Base-by-base conservation (phyloP, 2,113 vertebrate species). In the Coracopsis vasa region DNA sequence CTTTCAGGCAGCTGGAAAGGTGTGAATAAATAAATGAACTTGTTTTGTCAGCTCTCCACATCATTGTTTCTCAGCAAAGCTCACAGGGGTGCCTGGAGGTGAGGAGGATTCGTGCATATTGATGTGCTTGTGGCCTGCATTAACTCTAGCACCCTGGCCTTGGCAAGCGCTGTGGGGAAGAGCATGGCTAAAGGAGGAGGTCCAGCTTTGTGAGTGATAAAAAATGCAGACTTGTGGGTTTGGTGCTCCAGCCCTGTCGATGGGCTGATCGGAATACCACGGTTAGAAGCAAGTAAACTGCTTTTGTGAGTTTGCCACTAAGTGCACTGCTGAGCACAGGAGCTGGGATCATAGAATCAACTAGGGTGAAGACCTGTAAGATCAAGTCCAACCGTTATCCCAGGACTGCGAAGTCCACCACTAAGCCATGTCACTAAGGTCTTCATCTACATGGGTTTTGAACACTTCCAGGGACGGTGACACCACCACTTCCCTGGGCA, bases 101-200 rank as follows among this genome's bases (percentile, higher is more conserved):
- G 24, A 6, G 4, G 28, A 44, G 41, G 25, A 6, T 28, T 41
- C 3, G 0, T 8, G 20, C 0, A 2, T 14, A 17, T 7, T 0
- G 28, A 8, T 9, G 29, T 4, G 29, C 8, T 39, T 73, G 54
- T 82, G n/a, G 51, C 3, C 61, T 61, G 58, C 5, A 16, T 3
- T 45, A 18, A 53, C 51, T n/a, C 45, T 23, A 27, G 50, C 72
- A 35, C 24, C 9, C 31, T 0, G 2, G 13, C 13, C 41, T 11
- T 44, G n/a, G 47, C 45, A 18, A 24, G 64, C 15, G 37, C 71
- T 23, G 61, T 3, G 50, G 39, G 41, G 37, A 56, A 50, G 24
- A 54, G 45, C 33, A 3, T 0, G 16, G 51, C 64, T n/a, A 2
- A 3, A 6, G 48, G 13, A 78, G 21, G 45, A n/a, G 33, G 24